Evolutionary conservation across 2,797 vertebrate species (phyloP), one percentile per base, ranked within the genome.

Genomic region (Acanthurus tractus): DNA sequence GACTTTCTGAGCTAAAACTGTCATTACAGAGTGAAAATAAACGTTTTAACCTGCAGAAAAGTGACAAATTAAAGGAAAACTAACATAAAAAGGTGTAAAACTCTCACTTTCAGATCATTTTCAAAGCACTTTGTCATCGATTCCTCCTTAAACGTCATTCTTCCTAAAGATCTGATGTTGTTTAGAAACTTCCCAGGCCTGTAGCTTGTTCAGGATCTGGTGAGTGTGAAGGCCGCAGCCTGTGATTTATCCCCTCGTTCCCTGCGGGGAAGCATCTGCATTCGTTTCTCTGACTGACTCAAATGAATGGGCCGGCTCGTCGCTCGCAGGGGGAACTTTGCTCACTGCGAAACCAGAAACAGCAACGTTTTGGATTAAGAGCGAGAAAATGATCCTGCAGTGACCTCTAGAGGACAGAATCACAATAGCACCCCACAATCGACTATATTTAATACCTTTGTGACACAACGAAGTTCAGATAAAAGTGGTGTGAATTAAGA

Each of bases 351-450:
- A 45, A 34, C 23, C 38, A 40, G 34, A 23, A 45, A 13, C 48
- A n/a, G 29, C 44, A 44, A 0, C 8, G 7, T 7, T 40, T 11
- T 14, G 6, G 15, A 57, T 17, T 0, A 6, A 70, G 9, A 48
- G 52, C 0, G 8, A 71, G 63, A 57, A 57, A 45, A 14, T 48
- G 55, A 68, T 79, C 65, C 84, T 91, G 55, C 90, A 73, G 69
- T 76, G 87, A 87, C 93, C 88, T 81, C 93, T 93, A 88, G 75
- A 87, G 93, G 93, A 71, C 22, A 53, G 5, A 57, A 12, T 4
- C 49, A 2, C 20, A 45, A 8, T 12, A 13, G 9, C 23, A 5
- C 4, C 4, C 2, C 1, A n/a, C 8, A 34, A 17, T 40, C 23
- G 22, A 29, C 52, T 73, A 11, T 8, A 5, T 36, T 59, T 17